Evolutionary conservation across 2,888 invertebrate genomes (phyloP).

Genomic region (Cecidostiba fungosa): DNA sequence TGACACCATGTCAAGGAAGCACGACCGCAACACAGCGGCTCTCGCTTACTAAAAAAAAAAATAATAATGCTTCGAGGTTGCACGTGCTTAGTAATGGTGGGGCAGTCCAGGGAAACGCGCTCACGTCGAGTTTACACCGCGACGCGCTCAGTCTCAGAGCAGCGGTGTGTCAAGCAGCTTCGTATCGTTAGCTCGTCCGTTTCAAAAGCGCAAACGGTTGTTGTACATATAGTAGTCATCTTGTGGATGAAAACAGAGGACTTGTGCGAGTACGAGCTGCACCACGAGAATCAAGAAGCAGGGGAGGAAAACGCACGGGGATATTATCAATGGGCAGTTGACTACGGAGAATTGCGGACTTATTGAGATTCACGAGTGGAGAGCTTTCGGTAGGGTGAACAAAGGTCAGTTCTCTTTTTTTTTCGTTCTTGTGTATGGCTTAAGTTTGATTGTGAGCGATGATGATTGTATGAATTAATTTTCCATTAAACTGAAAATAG

Average conservation of each 20-base stretch:
- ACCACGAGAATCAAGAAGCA: slow-evolving; percentile 16
- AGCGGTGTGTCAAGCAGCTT: background rate
- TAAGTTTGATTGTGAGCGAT: background rate
- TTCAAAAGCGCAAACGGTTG: too few species aligned
- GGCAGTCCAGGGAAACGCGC: background rate
- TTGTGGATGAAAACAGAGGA: too few species aligned
- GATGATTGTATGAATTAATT: too few species aligned
- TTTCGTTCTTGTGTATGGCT: background rate
- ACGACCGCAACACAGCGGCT: too few species aligned
- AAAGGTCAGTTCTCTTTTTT: background rate
- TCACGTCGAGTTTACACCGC: background rate
- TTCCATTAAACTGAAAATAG: too few species aligned
- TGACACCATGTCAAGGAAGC: too few species aligned
- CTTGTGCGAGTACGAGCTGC: background rate
- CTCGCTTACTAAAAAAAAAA: too few species aligned
- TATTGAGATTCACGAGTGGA: background rate
- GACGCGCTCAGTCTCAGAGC: background rate
- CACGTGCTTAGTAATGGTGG: background rate
- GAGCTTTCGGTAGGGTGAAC: background rate
- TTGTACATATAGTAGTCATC: too few species aligned
- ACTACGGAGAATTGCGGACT: background rate
- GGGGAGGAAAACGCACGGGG: background rate
- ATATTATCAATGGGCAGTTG: slow-evolving; percentile 36
- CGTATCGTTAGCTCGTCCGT: background rate
- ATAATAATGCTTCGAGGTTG: background rate